These are phyloP conservation scores for Parasteatoda tepidariorum DNA, from an alignment of 1,140 invertebrate genomes.

Conservation along the genomic window DNA sequence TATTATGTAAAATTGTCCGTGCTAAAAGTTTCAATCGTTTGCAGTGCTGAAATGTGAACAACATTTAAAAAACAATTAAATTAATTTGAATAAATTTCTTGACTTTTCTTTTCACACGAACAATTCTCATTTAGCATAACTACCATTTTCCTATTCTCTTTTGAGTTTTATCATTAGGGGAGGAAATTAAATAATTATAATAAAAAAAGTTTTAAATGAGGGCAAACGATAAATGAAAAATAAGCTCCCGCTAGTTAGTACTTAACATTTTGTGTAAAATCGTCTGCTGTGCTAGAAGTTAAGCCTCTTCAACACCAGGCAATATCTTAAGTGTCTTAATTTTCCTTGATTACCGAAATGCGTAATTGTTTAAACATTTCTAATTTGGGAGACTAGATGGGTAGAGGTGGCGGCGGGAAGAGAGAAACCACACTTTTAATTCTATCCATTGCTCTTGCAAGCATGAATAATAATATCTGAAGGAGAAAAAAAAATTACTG, in stretches of 20 bases:
- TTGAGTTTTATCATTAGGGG: not conserved
- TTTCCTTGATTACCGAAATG: constrained; percentile 50
- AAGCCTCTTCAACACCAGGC: constrained; percentile 8
- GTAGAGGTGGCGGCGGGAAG: not conserved
- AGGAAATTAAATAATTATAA: not conserved
- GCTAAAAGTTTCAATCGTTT: too few relatives aligned
- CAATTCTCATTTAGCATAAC: constrained; percentile 47
- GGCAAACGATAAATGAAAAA: constrained; percentile 31
- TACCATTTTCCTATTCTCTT: constrained; percentile 5
- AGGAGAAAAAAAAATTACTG: not conserved
- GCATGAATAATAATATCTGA: constrained; percentile 29
- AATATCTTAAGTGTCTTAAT: constrained; percentile 23
- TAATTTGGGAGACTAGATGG: not conserved
- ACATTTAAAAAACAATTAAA: too few relatives aligned
- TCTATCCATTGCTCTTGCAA: not conserved
- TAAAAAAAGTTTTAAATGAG: not conserved
- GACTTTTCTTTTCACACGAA: too few relatives aligned
- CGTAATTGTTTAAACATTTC: constrained; percentile 56
- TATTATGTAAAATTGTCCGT: too few relatives aligned
- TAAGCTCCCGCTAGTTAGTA: constrained; percentile 29
- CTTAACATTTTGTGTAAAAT: not conserved
- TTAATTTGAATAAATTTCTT: too few relatives aligned
- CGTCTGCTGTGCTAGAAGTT: not conserved
- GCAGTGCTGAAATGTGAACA: too few relatives aligned
- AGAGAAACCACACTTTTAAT: constrained; percentile 21